Conservation (phyloP, 1,140 invertebrate genomes). For the Ectropis grisescens region DNA sequence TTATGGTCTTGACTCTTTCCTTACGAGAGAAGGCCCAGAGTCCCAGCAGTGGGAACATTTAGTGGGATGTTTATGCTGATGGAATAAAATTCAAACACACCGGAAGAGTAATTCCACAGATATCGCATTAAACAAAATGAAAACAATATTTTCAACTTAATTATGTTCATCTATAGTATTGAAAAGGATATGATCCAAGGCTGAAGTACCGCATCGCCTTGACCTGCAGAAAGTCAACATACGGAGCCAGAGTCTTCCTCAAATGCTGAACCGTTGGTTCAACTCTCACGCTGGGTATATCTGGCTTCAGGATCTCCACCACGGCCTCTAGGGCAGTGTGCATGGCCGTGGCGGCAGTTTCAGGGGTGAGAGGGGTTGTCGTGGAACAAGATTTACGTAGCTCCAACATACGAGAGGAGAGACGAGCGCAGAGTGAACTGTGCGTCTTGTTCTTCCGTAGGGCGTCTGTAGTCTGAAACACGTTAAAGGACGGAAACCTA, state of each 20-base stretch:
- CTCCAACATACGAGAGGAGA: conserved; percentile 42
- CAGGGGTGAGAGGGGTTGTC: conserved; percentile 43
- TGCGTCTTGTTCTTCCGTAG: conserved; percentile 48
- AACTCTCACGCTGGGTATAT: conserved; percentile 45
- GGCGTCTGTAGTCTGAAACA: conserved; percentile 49
- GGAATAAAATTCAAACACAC: too few relatives aligned
- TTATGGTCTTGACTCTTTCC: too few relatives aligned
- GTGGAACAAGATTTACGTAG: conserved; percentile 48
- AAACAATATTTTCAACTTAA: too few relatives aligned
- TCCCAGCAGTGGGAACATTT: too few relatives aligned
- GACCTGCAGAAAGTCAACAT: conserved; percentile 43
- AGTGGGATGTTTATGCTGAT: too few relatives aligned
- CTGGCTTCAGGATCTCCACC: conserved; percentile 40
- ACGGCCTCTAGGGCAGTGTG: conserved; percentile 45
- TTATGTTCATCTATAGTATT: too few relatives aligned
- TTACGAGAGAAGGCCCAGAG: too few relatives aligned
- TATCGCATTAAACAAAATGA: too few relatives aligned
- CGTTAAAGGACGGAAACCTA: too few relatives aligned
- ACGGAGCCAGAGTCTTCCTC: conserved; percentile 27
- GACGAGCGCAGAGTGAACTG: conserved; percentile 30
- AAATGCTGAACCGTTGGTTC: conserved; percentile 32
- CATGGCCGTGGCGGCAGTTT: conserved; percentile 48
- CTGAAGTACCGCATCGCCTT: conserved; percentile 54
- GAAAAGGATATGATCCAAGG: conserved; percentile 63
- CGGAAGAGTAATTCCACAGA: too few relatives aligned